Base-by-base conservation (phyloP, 2,113 vertebrate species). In the Thunnus thynnus region DNA sequence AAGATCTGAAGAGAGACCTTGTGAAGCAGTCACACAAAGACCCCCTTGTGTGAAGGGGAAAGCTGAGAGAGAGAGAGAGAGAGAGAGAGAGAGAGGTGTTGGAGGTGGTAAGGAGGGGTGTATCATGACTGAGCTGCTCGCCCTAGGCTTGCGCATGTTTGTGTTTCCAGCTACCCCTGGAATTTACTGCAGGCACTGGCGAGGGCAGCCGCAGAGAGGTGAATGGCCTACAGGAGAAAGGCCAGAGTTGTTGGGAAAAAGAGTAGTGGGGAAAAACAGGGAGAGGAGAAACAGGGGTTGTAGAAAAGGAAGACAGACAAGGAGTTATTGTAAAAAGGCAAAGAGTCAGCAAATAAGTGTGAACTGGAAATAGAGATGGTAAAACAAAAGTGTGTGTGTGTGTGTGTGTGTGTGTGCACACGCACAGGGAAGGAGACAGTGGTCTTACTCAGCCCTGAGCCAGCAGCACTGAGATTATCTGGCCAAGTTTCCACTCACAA, bases 401-500 rank as follows among this genome's bases (percentile, higher is more conserved):
- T 25, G 36, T 25, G 80, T 57, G 72, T 48, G 57, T 18, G 16
- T 27, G 72, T 32, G 82, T 70, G 77, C 64, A 71, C 36, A 46
- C 48, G 67, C 3, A 3, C 1, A 62, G 44, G 76, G 80, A 55
- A 74, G 80, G 72, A 94, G 91, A 93, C 93, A 92, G 87, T 92
- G 89, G 84, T 92, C 91, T 93, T 93, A 92, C 88, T 93, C 93
- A 93, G 91, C 86, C 85, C 89, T 91, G 92, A 89, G 86, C 92
- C 84, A 90, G 90, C 84, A 89, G 85, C 81, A 64, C 67, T 70
- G 78, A 89, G 89, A 89, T 91, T 86, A 85, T 89, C 84, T 85
- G 88, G 92, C 94, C 93, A 95, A 94, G 93, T 95, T 95, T 95
- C 95, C 93, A 94, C 90, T 93, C 68, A 16, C 90, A 89, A 94